Base-by-base conservation (phyloP, 2,888 invertebrate species). In the Eremobia ochroleuca region DNA sequence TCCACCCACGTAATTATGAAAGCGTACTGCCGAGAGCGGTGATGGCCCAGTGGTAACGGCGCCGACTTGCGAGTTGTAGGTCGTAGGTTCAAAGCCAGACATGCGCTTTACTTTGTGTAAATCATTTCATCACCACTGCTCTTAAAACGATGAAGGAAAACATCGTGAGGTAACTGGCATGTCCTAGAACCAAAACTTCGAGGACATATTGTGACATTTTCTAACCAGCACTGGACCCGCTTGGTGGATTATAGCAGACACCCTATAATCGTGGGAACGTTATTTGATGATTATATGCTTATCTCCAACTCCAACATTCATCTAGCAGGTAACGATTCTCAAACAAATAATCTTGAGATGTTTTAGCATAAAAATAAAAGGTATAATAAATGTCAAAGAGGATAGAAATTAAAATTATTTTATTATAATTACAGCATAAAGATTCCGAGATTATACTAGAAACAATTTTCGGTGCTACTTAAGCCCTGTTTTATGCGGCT, bases 381-480 rank as follows among this genome's bases (percentile, higher is more conserved):
- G 52, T 62, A 70, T 15, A 49, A 13, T 64, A 34, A 77, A 71
- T 62, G 40, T 72, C 68, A 66, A 71, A 59, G 18, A 37, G 58
- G 77, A 85, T 74, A 77, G 77, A 43, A 52, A 66, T 58, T 31
- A 5, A 64, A 81, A 5, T 52, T 25, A 81, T 74, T 77, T 83
- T 81, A 81, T 74, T 72, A 66, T 72, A 85, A 81, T 64, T 74
- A 49, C 83, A 69, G 62, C 61, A 74, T 81, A 72, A 77, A 83
- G 73, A 77, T 83, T 69, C 5, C 37, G 15, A 88, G 85, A 85
- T 85, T 79, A 65, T 64, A 73, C 34, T 40, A 49, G 76, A 79
- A 87, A 88, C 79, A 88, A 86, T 83, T 79, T 79, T 79, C 72
- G 37, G 73, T 58, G 66, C 15, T 73, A 46, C 34, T 73, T 59